Evolutionary conservation across 2,888 invertebrate species (phyloP).

Genomic region (Stenodema calcarata): DNA sequence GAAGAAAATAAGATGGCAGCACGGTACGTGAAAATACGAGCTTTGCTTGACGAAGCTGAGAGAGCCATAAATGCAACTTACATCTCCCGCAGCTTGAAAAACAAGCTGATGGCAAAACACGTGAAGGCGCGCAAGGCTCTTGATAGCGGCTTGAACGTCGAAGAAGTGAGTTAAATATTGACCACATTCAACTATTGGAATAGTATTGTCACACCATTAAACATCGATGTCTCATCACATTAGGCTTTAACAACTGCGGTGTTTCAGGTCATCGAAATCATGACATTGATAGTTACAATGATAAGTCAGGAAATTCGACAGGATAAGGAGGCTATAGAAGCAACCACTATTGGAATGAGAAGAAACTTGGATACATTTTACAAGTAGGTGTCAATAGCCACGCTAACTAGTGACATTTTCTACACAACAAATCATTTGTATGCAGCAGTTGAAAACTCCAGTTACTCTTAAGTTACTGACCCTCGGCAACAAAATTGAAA

Average conservation of each 20-base stretch:
- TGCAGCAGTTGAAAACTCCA: no score
- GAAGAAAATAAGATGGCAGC: conserved; percentile 9
- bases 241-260: no score
- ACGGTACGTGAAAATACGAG: conserved; percentile 31
- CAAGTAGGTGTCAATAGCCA: not conserved
- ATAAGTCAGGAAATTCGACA: not conserved
- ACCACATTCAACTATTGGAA: not conserved
- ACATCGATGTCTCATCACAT: not conserved
- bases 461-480: no score
- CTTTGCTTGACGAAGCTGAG: conserved; percentile 35
- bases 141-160: not conserved
- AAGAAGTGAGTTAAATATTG: not conserved
- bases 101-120: conserved; percentile 8
- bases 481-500: no score
- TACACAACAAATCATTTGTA: no score
- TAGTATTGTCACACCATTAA: not conserved
- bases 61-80: not conserved
- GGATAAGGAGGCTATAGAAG: not conserved
- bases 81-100: not conserved
- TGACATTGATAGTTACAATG: conserved; percentile 2
- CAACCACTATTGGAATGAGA: not conserved
- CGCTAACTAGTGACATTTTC: not conserved
- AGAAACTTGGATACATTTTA: conserved; percentile 24
- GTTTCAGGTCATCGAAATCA: conserved; percentile 16
- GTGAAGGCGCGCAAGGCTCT: conserved; percentile 25